These are phyloP conservation scores for Eupelmus urozonus DNA, from an alignment of 2,888 invertebrate species.

Conservation along the genomic window DNA sequence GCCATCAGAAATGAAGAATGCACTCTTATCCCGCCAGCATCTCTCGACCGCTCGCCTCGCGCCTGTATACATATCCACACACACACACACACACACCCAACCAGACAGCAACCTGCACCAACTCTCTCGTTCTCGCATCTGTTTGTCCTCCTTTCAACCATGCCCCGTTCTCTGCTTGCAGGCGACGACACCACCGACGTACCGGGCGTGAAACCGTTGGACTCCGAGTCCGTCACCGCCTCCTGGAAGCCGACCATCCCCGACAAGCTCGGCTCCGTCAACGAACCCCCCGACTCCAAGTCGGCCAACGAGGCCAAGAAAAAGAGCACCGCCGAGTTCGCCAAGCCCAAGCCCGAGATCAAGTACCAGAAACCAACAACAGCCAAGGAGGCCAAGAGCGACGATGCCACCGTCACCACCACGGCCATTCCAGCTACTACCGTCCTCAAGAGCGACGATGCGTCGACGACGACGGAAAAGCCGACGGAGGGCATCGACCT, in stretches of 20 bases:
- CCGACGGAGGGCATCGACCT: background rate
- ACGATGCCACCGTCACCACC: background rate
- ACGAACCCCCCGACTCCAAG: slow-evolving; percentile 15
- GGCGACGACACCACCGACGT: slow-evolving; percentile 59
- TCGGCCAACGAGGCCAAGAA: slow-evolving; percentile 66
- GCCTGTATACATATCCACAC: too few species aligned
- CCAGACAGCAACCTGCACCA: too few species aligned
- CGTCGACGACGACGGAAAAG: background rate
- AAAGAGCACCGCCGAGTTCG: slow-evolving; percentile 66
- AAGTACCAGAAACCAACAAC: slow-evolving; percentile 67
- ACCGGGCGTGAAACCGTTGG: slow-evolving; percentile 64
- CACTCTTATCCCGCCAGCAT: slow-evolving; percentile 5
- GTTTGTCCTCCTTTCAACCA: slow-evolving; percentile 7
- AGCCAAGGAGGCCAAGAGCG: background rate
- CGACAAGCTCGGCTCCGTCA: slow-evolving; percentile 18
- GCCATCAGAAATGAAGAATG: background rate
- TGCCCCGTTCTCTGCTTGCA: slow-evolving; percentile 1
- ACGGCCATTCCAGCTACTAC: too few species aligned
- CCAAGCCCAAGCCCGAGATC: slow-evolving; percentile 67
- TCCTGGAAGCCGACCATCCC: slow-evolving; percentile 48
- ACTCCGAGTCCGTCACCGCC: slow-evolving; percentile 37
- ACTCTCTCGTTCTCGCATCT: background rate
- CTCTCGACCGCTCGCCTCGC: too few species aligned
- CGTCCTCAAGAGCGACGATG: background rate
- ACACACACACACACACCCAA: too few species aligned